Evolutionary conservation across 2,888 invertebrate genomes (phyloP).

Genomic region (Entomobrya multifasciata): DNA sequence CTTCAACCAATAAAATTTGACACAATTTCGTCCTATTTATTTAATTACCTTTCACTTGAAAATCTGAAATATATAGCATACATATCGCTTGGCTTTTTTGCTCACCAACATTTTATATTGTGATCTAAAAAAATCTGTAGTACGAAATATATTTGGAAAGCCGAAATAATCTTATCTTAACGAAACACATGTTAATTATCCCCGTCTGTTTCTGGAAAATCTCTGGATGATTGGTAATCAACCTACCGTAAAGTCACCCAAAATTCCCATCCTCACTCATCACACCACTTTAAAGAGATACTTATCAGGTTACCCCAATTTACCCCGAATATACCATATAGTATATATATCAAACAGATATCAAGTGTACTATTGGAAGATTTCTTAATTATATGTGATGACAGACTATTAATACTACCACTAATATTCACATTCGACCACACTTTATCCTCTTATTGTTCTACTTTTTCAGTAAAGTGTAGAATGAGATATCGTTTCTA

Average conservation of each 20-base stretch:
- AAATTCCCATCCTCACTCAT: not conserved
- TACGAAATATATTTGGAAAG: too few relatives aligned
- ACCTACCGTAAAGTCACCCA: not conserved
- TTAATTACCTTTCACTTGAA: too few relatives aligned
- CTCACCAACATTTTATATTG: too few relatives aligned
- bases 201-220: not conserved
- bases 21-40: too few relatives aligned
- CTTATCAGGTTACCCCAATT: conserved; percentile 5
- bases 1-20: too few relatives aligned
- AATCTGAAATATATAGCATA: too few relatives aligned
- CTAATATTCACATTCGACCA: conserved; percentile 24
- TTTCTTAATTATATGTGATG: conserved; percentile 65
- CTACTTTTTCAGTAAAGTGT: not conserved
- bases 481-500: not conserved
- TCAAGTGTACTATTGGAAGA: not conserved
- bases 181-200: conserved; percentile 7
- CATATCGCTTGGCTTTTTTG: too few relatives aligned
- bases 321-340: not conserved
- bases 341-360: not conserved
- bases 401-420: conserved; percentile 44
- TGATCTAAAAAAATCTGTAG: too few relatives aligned
- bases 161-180: conserved; percentile 8
- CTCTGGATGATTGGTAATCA: not conserved
- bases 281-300: not conserved
- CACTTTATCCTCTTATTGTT: not conserved